Conservation (phyloP, 2,113 vertebrate species). For the Paracanthobrama guichenoti region DNA sequence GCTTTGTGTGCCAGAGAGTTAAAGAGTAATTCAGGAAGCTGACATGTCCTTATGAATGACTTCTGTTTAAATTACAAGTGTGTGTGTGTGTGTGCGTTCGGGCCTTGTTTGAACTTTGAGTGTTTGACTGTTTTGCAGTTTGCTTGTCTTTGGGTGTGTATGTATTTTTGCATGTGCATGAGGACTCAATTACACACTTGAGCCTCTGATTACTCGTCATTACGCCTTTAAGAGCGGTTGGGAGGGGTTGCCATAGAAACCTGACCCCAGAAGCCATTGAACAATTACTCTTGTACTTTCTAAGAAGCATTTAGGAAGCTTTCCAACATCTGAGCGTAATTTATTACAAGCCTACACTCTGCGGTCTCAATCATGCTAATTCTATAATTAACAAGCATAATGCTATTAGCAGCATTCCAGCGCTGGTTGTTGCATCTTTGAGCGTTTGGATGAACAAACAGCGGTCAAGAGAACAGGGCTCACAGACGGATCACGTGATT, state of each 20-base stretch:
- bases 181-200: slow-evolving; percentile 51
- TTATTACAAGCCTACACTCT: slow-evolving; percentile 2
- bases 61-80: slow-evolving; percentile 8
- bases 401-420: slow-evolving; percentile 25
- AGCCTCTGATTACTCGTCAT: slow-evolving; percentile 38
- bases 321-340: slow-evolving; percentile 16
- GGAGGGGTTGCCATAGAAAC: slow-evolving; percentile 47
- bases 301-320: slow-evolving; percentile 33
- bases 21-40: slow-evolving; percentile 12
- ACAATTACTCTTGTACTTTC: slow-evolving; percentile 40
- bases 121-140: slow-evolving; percentile 4
- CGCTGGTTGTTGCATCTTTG: not conserved
- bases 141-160: slow-evolving; percentile 19
- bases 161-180: slow-evolving; percentile 9
- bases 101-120: not conserved
- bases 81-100: not conserved
- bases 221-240: slow-evolving; percentile 40
- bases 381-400: slow-evolving; percentile 29
- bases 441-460: not conserved
- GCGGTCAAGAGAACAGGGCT: not conserved
- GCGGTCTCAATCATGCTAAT: slow-evolving; percentile 24
- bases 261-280: slow-evolving; percentile 28
- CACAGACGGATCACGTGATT: not conserved
- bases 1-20: not conserved
- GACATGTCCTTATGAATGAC: not conserved